These are phyloP conservation scores for Rhyacichthys aspro DNA, from an alignment of 2,797 vertebrate genomes.

Conservation along the genomic window DNA sequence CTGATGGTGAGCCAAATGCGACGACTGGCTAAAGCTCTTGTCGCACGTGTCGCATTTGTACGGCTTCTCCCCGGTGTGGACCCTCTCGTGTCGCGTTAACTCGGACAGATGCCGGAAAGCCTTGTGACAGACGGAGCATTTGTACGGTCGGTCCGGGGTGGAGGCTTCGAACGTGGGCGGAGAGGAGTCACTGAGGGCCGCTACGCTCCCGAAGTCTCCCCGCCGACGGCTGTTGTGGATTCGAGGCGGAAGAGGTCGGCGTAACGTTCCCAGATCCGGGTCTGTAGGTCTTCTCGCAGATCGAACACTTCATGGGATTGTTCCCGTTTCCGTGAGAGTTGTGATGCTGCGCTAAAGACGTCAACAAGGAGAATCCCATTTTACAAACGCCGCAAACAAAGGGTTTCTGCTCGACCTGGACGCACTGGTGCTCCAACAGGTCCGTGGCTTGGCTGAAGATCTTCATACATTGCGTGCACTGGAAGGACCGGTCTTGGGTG, in stretches of 20 bases:
- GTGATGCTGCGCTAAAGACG: conserved; percentile 95
- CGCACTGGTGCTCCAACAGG: conserved; percentile 95
- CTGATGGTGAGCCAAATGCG: conserved; percentile 96
- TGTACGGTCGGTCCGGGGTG: conserved; percentile 89
- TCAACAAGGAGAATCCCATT: conserved; percentile 98
- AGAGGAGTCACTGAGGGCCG: conserved; percentile 75
- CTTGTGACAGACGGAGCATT: conserved; percentile 95
- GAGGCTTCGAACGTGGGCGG: conserved; percentile 74
- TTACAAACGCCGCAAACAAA: conserved; percentile 98
- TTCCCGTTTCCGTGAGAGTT: conserved; percentile 87
- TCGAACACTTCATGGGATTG: conserved; percentile 94
- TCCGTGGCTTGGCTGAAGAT: conserved; percentile 98
- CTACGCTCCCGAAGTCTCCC: conserved; percentile 40
- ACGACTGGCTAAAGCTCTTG: conserved; percentile 98
- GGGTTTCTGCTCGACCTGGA: conserved; percentile 98
- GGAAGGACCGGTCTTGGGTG: conserved; percentile 94
- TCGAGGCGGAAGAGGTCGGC: conserved; percentile 68
- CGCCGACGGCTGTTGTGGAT: conserved; percentile 65
- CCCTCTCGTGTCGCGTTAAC: conserved; percentile 91
- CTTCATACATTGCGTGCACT: conserved; percentile 98
- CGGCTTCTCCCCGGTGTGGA: conserved; percentile 96
- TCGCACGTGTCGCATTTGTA: conserved; percentile 97
- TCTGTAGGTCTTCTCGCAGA: conserved; percentile 97
- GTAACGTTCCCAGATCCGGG: conserved; percentile 79
- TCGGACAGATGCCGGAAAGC: conserved; percentile 97